phyloP scores from a whole-genome alignment of 2,888 invertebrate species.

The Euplagia quadripunctaria region DNA sequence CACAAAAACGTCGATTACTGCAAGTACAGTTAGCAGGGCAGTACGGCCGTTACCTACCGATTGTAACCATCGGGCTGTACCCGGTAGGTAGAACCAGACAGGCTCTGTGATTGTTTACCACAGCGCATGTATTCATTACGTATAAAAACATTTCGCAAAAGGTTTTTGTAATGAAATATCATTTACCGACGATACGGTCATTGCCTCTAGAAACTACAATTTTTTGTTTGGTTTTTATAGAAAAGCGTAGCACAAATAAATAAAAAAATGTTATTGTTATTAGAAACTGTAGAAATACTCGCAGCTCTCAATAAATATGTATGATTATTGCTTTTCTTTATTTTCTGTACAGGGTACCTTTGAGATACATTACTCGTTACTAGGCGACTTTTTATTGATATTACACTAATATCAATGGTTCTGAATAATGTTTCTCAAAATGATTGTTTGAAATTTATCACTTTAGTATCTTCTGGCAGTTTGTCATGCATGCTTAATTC shows the following conservation, averaged over 20 bases:
- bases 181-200: not conserved
- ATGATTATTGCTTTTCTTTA: conserved; percentile 10
- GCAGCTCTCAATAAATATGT: conserved; percentile 14
- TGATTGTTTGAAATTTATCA: not conserved
- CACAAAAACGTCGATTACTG: too few relatives aligned
- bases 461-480: too few relatives aligned
- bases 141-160: not conserved
- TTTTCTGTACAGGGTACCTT: not conserved
- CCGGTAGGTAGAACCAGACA: not conserved
- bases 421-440: not conserved
- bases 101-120: not conserved
- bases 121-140: not conserved
- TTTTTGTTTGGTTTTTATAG: conserved; percentile 1
- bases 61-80: not conserved
- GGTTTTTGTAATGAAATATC: not conserved
- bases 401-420: not conserved
- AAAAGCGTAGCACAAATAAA: conserved; percentile 9
- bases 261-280: conserved; percentile 13
- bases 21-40: too few relatives aligned
- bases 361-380: not conserved
- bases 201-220: not conserved
- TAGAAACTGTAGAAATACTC: conserved; percentile 6
- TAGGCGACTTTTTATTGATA: not conserved
- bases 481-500: too few relatives aligned
- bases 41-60: too few relatives aligned